Evolutionary conservation across 1,140 invertebrate genomes (phyloP), one percentile per base, ranked within the genome.

Genomic region (Drosophila suzukii): DNA sequence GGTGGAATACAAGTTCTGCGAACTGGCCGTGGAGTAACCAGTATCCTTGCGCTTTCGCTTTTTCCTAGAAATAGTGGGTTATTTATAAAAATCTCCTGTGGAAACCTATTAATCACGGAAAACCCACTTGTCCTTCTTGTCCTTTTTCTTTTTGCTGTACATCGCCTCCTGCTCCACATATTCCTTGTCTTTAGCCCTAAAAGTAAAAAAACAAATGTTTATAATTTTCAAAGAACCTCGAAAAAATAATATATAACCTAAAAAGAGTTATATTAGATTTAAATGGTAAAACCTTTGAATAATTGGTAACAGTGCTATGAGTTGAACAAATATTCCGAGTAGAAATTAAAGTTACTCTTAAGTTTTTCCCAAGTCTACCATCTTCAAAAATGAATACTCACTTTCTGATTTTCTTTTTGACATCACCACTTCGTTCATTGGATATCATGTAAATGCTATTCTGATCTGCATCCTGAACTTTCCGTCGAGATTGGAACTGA

Each of bases 21-120:
- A 95, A 82, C 94, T 95, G 17, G 94, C 94, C 8, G 95, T 95
- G 0, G 94, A 95, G 73, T 95, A 95, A 17, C 94, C 94, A 0
- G 94, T 95, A 61, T 95, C 95, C 81, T 95, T 95, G 7, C 93
- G 91, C 8, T 90, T 92, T 58, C 92, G 93, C 49, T 93, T 93
- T 51, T 76, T 79, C 3, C 83, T 86, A n/a, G 5, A 30, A 17
- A 10, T 0, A 13, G 2, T n/a, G 8, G 36, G 4, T 43, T 41
- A 49, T 34, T 34, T 3, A 55, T 4, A 0, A 17, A 0, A n/a
- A 7, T 38, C 2, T 0, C 0, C 3, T 39, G 30, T 34, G 27
- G 24, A 32, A 46, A 24, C 11, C 0, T 2, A 10, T 6, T 13
- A 13, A 4, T 4, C 0, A 2, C 13, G 13, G 4, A 24, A 8